These are phyloP conservation scores for Stegostoma tigrinum DNA, from an alignment of 2,113 vertebrate genomes.

Conservation along the genomic window DNA sequence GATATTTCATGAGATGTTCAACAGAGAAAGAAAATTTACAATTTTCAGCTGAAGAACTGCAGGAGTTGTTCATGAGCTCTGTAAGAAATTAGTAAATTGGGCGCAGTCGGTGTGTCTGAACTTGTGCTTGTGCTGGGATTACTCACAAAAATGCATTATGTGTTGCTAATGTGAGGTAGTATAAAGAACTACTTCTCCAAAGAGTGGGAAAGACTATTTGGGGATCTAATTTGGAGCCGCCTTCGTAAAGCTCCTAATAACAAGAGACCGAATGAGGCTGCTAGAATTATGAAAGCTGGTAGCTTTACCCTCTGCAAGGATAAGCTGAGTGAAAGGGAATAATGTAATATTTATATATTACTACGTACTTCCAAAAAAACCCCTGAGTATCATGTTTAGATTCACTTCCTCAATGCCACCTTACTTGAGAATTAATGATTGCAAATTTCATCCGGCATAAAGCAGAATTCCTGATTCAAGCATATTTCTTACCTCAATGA, in stretches of 20 bases:
- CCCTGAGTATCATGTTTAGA: background rate
- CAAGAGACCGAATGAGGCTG: background rate
- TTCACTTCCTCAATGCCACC: background rate
- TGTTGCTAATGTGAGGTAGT: background rate
- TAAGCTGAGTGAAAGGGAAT: background rate
- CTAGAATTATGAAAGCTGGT: background rate
- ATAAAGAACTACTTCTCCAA: background rate
- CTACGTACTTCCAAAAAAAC: background rate
- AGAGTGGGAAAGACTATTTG: background rate
- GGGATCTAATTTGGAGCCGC: too few species aligned
- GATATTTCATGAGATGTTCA: too few species aligned
- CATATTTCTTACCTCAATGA: background rate
- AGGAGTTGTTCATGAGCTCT: too few species aligned
- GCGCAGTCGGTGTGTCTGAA: too few species aligned
- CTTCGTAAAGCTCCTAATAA: background rate
- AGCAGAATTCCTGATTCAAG: background rate
- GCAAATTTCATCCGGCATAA: background rate
- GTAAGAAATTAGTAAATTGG: too few species aligned
- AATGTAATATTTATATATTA: background rate
- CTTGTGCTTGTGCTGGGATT: too few species aligned
- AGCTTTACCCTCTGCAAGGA: too few species aligned
- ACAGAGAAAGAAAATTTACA: too few species aligned
- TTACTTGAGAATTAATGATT: background rate
- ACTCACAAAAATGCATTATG: background rate
- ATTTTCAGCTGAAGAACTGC: too few species aligned